These are phyloP conservation scores for Helogale parvula DNA, from an alignment of 2,113 vertebrate genomes.

Conservation along the genomic window DNA sequence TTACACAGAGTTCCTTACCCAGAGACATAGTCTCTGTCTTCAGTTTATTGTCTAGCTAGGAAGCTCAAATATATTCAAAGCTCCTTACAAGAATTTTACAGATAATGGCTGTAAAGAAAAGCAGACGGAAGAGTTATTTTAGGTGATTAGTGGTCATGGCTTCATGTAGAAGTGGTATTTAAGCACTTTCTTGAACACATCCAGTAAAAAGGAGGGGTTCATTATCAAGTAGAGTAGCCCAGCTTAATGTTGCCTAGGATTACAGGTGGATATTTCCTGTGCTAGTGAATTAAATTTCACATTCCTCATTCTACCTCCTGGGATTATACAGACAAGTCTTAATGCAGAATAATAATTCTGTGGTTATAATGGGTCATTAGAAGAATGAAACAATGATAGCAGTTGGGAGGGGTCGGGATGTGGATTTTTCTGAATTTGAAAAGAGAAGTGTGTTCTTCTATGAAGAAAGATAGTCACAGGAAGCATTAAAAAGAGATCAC, in stretches of 20 bases:
- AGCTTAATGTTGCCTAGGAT: neutral
- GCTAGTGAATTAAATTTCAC: slow-evolving; percentile 30
- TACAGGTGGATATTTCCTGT: neutral
- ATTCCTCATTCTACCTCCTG: neutral
- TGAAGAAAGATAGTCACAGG: neutral
- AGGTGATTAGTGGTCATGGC: neutral
- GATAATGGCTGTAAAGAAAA: slow-evolving; percentile 30
- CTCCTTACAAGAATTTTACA: slow-evolving; percentile 21
- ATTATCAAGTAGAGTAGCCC: neutral
- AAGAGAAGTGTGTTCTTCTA: neutral
- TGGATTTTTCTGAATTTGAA: slow-evolving; percentile 2
- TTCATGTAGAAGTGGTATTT: slow-evolving; percentile 46
- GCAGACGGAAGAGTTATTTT: slow-evolving; percentile 48
- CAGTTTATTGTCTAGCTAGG: neutral
- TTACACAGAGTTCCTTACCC: neutral
- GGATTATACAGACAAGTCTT: neutral
- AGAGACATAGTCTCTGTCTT: neutral
- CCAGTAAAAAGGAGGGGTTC: neutral
- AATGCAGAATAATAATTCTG: neutral
- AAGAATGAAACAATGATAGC: neutral
- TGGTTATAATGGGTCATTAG: neutral
- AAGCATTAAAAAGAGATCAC: neutral
- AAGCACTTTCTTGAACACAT: slow-evolving; percentile 37
- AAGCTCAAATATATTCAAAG: slow-evolving; percentile 23
- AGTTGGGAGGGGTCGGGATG: neutral